Evolutionary conservation across 1,140 invertebrate species (phyloP).

Genomic region (Atopsyche davidsoni): DNA sequence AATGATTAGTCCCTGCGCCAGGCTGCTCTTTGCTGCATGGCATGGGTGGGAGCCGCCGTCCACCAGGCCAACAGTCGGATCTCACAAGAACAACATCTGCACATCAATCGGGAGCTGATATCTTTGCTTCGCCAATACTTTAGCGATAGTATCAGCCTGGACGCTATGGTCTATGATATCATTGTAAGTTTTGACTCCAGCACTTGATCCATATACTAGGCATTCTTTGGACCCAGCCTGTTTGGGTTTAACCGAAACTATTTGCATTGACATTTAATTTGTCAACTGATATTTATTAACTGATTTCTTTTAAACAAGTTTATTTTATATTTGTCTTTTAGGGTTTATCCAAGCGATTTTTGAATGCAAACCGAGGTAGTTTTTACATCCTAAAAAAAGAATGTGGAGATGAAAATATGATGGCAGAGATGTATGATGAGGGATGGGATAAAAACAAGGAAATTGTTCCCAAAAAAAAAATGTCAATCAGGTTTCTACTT

Average conservation of each 20-base stretch:
- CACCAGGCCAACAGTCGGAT: slow-evolving; percentile 48
- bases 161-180: slow-evolving; percentile 51
- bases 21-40: slow-evolving; percentile 40
- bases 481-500: slow-evolving; percentile 42
- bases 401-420: slow-evolving; percentile 37
- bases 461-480: slow-evolving; percentile 43
- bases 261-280: too few species aligned
- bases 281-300: too few species aligned
- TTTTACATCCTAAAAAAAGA: slow-evolving; percentile 48
- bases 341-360: slow-evolving; percentile 49
- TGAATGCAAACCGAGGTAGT: slow-evolving; percentile 46
- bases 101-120: slow-evolving; percentile 46
- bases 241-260: too few species aligned
- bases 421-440: slow-evolving; percentile 52
- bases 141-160: slow-evolving; percentile 45
- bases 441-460: slow-evolving; percentile 38
- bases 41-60: slow-evolving; percentile 52
- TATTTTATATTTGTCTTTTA: too few species aligned
- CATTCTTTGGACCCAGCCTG: background rate
- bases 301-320: too few species aligned
- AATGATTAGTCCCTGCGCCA: slow-evolving; percentile 44
- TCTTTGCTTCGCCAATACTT: slow-evolving; percentile 47
- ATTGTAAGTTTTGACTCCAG: slow-evolving; percentile 36
- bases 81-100: slow-evolving; percentile 44
- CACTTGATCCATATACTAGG: background rate